phyloP scores from a whole-genome alignment of 2,797 vertebrate genomes.

The Pogonophryne albipinna region DNA sequence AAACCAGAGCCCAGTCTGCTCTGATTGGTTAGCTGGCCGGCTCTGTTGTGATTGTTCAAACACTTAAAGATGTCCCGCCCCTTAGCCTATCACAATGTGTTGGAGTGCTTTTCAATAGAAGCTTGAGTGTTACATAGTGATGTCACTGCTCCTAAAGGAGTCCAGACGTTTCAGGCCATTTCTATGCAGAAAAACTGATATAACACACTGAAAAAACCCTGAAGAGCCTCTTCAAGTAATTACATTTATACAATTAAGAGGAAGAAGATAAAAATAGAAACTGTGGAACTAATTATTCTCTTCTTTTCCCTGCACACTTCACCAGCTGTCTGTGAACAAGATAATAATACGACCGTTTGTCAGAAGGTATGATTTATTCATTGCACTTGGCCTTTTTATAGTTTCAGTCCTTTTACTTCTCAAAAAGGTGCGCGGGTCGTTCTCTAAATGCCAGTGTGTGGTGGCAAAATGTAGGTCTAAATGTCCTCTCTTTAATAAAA shows the following conservation, averaged over 20 bases:
- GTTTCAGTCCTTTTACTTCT: conserved; percentile 21
- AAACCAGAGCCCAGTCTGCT: too few species aligned
- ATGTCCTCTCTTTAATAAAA: background rate
- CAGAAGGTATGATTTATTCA: conserved; percentile 58
- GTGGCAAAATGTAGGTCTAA: background rate
- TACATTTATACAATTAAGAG: conserved; percentile 46
- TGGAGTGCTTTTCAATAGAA: too few species aligned
- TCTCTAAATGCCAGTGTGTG: conserved; percentile 5
- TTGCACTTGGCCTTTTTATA: conserved; percentile 35
- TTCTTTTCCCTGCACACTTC: conserved; percentile 21
- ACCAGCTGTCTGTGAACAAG: conserved; percentile 16
- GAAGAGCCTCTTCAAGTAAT: conserved; percentile 23
- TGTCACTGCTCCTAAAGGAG: too few species aligned
- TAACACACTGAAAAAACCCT: too few species aligned
- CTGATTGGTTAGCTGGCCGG: too few species aligned
- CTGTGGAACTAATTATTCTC: conserved; percentile 31
- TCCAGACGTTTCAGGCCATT: too few species aligned
- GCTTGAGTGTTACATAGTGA: too few species aligned
- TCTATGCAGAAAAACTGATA: too few species aligned
- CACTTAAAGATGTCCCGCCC: too few species aligned
- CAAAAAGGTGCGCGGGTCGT: background rate
- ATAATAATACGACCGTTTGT: conserved; percentile 14
- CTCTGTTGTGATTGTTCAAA: too few species aligned
- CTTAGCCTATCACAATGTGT: too few species aligned
- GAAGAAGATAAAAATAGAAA: conserved; percentile 33